Base-by-base conservation (phyloP, 2,797 vertebrate species). In the Macroramphosus scolopax region DNA sequence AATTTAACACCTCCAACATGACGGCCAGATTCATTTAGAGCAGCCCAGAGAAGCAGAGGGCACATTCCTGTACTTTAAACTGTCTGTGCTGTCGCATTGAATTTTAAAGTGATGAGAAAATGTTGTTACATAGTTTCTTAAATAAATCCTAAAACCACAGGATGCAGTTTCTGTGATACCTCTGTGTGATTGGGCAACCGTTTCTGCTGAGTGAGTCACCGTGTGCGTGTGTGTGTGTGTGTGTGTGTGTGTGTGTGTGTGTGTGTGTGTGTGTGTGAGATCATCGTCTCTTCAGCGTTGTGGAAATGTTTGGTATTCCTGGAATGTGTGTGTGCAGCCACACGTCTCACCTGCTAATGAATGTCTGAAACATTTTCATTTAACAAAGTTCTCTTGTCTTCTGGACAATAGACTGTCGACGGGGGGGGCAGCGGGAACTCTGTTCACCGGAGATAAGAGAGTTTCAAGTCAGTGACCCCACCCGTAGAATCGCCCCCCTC, bases 141-240 rank as follows among this genome's bases (percentile, higher is more conserved):
- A 81, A 78, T 82, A 82, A 81, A 84, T 16, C 1, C 14, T 48
- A 17, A 64, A 62, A 37, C 5, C 17, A 17, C 16, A 43, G 6
- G 8, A 24, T 26, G 6, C 1, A 30, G 66, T 78, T 57, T 75
- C 72, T 72, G 53, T 66, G 78, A 73, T 61, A 77, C 72, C 72
- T 13, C 13, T 29, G 7, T 25, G 0, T 2, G 14, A 0, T 80
- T 75, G 51, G 2, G 11, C 13, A 59, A 67, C 12, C 0, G 1
- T 9, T 17, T n/a, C 1, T 18, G n/a, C 17, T 26, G 0, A 2
- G 26, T 65, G 58, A 71, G 57, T 76, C 81, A 63, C 32, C 1
- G 8, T 15, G 1, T 1, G 3, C 3, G 2, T 3, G 38, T 31
- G 8, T 1, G n/a, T 37, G 11, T 41, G n/a, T n/a, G n/a, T n/a